Percentiles rank a stretch among this genome's conserved stretches.
These are phyloP conservation scores for Lagopus muta DNA, from an alignment of 2,113 vertebrate genomes.

Conservation along the genomic window DNA sequence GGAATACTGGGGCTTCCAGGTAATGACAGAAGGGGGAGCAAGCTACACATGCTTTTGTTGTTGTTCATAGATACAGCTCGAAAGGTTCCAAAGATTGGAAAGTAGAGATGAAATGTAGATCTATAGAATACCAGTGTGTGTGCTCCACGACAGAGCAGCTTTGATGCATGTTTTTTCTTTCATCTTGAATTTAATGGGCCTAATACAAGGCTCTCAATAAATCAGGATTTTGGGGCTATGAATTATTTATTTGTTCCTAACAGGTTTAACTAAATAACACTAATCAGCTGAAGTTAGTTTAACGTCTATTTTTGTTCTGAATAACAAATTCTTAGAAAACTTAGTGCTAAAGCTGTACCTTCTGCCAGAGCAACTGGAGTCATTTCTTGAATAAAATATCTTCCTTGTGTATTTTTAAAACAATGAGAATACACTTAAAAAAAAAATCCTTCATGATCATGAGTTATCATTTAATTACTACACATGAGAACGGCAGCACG, in stretches of 20 bases:
- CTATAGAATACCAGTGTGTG: accelerated
- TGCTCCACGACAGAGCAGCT: background rate
- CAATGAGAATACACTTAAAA: background rate
- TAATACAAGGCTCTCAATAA: background rate
- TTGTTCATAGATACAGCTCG: too few relatives aligned
- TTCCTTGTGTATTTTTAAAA: background rate
- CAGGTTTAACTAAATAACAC: background rate
- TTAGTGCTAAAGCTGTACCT: background rate
- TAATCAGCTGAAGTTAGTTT: background rate
- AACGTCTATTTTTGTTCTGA: background rate
- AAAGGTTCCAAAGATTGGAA: background rate
- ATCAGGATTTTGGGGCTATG: background rate
- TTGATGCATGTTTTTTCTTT: background rate
- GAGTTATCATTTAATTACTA: background rate
- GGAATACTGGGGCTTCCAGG: background rate
- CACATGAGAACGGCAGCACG: background rate
- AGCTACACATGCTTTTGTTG: accelerated
- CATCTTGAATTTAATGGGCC: background rate
- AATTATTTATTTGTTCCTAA: background rate
- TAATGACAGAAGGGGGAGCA: background rate
- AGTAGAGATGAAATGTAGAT: background rate
- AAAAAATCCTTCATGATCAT: background rate
- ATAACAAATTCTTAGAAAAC: background rate
- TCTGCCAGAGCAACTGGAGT: background rate
- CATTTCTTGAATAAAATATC: background rate